These are phyloP conservation scores for Pentamera pediparva DNA, from an alignment of 53 echinoderm and acorn worm genomes.

Conservation along the genomic window DNA sequence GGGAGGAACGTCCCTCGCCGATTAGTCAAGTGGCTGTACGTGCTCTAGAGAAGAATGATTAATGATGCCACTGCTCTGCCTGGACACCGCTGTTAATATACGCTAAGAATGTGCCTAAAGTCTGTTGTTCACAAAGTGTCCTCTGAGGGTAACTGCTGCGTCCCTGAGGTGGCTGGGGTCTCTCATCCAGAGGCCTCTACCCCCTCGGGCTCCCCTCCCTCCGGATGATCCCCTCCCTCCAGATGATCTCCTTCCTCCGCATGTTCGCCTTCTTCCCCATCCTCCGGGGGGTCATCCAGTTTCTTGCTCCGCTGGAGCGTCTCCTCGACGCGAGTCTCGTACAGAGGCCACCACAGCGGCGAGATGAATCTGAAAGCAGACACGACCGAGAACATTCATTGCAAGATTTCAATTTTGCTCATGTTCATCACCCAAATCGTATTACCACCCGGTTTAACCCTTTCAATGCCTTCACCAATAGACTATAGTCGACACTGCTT, in stretches of 20 bases:
- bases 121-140: no score
- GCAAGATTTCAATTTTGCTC: no score
- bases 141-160: no score
- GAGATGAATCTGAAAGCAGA: conserved; percentile 23
- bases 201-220: background rate
- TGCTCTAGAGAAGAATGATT: background rate
- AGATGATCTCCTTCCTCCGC: background rate
- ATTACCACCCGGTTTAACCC: no score
- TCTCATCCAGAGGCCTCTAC: background rate
- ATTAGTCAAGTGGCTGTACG: background rate
- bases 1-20: no score
- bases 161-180: no score
- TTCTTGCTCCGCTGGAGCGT: conserved; percentile 21
- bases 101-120: no score
- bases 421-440: no score
- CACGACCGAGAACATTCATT: no score
- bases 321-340: conserved; percentile 15
- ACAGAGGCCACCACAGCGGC: conserved; percentile 29
- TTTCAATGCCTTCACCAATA: no score
- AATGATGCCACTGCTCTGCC: background rate
- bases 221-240: background rate
- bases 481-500: no score
- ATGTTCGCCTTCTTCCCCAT: background rate
- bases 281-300: background rate
- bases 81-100: background rate